Conservation (phyloP, 2,797 vertebrate genomes). For the Acanthurus leucopareius region DNA sequence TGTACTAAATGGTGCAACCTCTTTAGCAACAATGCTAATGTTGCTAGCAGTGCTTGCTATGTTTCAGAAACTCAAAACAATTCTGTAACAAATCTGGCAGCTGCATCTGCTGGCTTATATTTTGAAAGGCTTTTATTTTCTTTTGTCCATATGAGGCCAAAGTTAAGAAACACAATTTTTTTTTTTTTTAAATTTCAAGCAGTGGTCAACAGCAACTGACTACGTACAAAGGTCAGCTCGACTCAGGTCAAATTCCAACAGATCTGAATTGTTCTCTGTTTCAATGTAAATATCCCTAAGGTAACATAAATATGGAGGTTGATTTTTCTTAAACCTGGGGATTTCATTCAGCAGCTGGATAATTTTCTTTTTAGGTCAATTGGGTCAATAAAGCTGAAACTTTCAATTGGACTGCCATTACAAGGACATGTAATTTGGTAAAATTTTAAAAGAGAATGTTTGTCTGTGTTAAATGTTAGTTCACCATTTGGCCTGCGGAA, state of each 20-base stretch:
- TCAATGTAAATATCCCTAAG: background rate
- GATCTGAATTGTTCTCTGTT: background rate
- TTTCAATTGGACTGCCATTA: background rate
- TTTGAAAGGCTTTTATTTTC: background rate
- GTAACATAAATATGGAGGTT: background rate
- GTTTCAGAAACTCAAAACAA: background rate
- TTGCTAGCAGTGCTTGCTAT: background rate
- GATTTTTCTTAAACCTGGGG: background rate
- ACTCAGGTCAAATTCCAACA: too few relatives aligned
- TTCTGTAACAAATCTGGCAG: background rate
- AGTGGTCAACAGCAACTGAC: background rate
- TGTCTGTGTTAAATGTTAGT: background rate
- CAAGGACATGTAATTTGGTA: background rate
- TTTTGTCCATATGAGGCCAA: too few relatives aligned
- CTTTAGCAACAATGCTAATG: background rate
- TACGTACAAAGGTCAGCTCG: background rate
- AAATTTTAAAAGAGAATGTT: background rate
- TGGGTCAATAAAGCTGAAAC: background rate
- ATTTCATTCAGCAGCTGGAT: background rate
- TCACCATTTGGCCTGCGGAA: background rate
- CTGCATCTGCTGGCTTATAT: background rate
- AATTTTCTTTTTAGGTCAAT: background rate
- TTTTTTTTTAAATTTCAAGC: too few relatives aligned
- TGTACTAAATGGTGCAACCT: background rate
- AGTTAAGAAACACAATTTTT: background rate